These are phyloP conservation scores for Lophura nycthemera DNA, from an alignment of 2,113 vertebrate species.

Conservation along the genomic window DNA sequence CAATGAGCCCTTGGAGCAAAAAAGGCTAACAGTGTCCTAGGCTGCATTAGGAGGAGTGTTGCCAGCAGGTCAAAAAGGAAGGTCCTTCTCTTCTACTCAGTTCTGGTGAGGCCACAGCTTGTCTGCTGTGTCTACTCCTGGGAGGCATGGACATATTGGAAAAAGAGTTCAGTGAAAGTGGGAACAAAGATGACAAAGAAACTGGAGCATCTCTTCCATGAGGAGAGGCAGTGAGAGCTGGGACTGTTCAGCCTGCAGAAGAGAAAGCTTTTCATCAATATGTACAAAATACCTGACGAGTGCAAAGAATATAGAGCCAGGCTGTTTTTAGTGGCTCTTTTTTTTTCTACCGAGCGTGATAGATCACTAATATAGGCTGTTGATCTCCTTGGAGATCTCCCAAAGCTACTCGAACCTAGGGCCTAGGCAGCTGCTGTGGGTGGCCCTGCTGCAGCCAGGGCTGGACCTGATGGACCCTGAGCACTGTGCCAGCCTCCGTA, in stretches of 20 bases:
- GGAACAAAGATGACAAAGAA: neutral
- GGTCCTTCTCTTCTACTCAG: neutral
- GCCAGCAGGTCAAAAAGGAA: neutral
- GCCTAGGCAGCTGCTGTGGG: neutral
- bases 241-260: neutral
- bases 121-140: neutral
- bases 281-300: neutral
- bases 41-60: neutral
- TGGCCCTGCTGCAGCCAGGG: neutral
- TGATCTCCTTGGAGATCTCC: neutral
- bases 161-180: neutral
- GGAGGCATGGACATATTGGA: neutral
- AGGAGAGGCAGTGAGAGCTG: neutral
- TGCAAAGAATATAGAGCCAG: neutral
- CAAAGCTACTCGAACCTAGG: neutral
- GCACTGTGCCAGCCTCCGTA: neutral
- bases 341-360: neutral
- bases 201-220: neutral
- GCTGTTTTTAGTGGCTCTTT: neutral
- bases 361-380: neutral
- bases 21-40: accelerated
- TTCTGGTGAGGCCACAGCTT: neutral
- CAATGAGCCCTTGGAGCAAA: neutral
- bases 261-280: neutral
- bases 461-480: neutral